phyloP scores from a whole-genome alignment of 2,888 invertebrate genomes.

The Polylopha cassiicola region DNA sequence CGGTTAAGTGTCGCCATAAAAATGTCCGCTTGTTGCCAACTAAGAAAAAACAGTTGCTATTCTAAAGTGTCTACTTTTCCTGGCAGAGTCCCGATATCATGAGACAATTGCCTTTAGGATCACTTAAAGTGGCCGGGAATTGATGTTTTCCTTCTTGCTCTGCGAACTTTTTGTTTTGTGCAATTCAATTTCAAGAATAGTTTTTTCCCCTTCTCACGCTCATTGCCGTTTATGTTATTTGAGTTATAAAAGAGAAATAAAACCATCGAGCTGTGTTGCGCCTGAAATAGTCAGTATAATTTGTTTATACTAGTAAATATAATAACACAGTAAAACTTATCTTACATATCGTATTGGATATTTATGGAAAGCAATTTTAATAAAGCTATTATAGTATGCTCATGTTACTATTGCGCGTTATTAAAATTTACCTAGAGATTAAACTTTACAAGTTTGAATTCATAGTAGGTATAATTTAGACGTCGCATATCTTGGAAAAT shows the following conservation, averaged over 20 bases:
- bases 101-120: slow-evolving; percentile 67
- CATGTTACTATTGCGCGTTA: too few relatives aligned
- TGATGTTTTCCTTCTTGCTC: slow-evolving; percentile 52
- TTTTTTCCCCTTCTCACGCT: slow-evolving; percentile 22
- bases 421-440: too few relatives aligned
- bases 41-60: slow-evolving; percentile 68
- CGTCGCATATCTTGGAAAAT: slow-evolving; percentile 37
- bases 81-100: slow-evolving; percentile 65
- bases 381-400: too few relatives aligned
- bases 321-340: too few relatives aligned
- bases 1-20: slow-evolving; percentile 74
- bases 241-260: slow-evolving; percentile 22
- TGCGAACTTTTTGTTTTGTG: slow-evolving; percentile 40
- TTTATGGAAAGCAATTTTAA: too few relatives aligned
- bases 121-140: slow-evolving; percentile 61
- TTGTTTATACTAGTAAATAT: neutral
- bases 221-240: slow-evolving; percentile 22
- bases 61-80: slow-evolving; percentile 71
- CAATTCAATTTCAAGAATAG: slow-evolving; percentile 31
- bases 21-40: slow-evolving; percentile 72
- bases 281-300: slow-evolving; percentile 8
- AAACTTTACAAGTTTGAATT: slow-evolving; percentile 65
- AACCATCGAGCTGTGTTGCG: slow-evolving; percentile 12
- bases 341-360: too few relatives aligned
- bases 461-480: too few relatives aligned